A percentile compares a stretch with the other conserved stretches of the same genome.
Conservation (phyloP, 2,113 vertebrate genomes). For the Anhinga rufa region DNA sequence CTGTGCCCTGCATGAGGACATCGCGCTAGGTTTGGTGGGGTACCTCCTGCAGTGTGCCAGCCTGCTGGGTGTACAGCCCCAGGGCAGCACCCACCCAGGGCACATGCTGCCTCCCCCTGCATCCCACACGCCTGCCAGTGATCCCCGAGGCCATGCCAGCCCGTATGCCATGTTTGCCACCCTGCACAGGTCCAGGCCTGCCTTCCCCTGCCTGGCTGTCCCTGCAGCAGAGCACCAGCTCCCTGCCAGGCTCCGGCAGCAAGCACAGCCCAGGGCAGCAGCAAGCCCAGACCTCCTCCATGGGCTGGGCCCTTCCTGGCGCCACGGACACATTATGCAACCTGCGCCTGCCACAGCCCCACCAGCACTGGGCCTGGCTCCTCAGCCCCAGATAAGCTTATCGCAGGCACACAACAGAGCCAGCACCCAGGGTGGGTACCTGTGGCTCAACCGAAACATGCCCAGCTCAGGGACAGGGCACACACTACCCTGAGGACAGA, state of each 20-base stretch:
- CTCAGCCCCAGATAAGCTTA: not conserved
- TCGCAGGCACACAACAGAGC: accelerated
- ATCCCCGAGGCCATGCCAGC: accelerated
- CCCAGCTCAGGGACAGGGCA: not conserved
- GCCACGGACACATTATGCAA: not conserved
- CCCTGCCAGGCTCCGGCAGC: not conserved
- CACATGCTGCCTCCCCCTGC: accelerated
- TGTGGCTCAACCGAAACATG: not conserved
- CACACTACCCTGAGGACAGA: not conserved
- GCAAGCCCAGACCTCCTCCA: not conserved
- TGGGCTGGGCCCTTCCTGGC: accelerated
- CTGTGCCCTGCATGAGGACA: not conserved
- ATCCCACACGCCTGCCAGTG: not conserved
- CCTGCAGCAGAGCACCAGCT: not conserved
- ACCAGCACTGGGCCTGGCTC: accelerated
- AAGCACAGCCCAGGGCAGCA: not conserved
- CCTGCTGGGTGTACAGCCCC: not conserved
- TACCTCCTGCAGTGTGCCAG: not conserved
- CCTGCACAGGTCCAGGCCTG: not conserved
- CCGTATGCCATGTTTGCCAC: accelerated
- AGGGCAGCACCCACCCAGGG: accelerated
- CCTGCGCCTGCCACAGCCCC: accelerated
- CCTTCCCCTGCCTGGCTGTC: not conserved
- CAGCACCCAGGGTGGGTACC: accelerated
- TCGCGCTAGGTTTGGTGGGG: accelerated